These are phyloP conservation scores for Clarias macrocephalus DNA, from an alignment of 2,113 vertebrate species.

Conservation along the genomic window DNA sequence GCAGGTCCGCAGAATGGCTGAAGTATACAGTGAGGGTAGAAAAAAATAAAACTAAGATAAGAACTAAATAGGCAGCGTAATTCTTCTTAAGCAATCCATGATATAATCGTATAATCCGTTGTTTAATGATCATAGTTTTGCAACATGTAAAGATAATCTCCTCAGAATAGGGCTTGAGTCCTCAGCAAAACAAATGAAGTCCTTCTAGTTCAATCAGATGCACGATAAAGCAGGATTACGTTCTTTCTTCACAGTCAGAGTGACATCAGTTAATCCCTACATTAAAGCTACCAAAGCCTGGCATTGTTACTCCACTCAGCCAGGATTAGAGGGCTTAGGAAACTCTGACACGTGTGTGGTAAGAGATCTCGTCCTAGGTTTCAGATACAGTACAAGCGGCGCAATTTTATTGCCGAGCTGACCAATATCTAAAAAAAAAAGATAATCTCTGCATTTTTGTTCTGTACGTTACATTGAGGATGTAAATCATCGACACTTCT, in stretches of 20 bases:
- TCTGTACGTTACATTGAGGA: not conserved
- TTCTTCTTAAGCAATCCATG: not conserved
- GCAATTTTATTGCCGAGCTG: not conserved
- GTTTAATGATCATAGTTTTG: not conserved
- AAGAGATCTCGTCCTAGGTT: not conserved
- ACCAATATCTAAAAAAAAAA: not conserved
- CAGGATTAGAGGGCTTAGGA: not conserved
- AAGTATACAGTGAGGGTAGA: not conserved
- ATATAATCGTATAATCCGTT: not conserved
- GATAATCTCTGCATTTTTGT: not conserved
- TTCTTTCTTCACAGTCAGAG: not conserved
- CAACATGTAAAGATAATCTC: not conserved
- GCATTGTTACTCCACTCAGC: not conserved
- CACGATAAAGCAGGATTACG: not conserved
- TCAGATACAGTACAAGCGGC: not conserved
- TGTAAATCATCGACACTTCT: not conserved
- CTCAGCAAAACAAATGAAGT: not conserved
- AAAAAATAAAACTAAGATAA: not conserved
- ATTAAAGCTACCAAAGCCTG: not conserved
- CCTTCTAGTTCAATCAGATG: not conserved
- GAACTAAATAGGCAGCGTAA: not conserved
- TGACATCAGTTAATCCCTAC: slow-evolving; percentile 18
- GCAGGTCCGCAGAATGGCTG: not conserved
- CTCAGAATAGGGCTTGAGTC: not conserved
- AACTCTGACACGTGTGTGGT: not conserved